Base-by-base conservation (phyloP, 2,888 invertebrate genomes). In the Habroteleia sp. region DNA sequence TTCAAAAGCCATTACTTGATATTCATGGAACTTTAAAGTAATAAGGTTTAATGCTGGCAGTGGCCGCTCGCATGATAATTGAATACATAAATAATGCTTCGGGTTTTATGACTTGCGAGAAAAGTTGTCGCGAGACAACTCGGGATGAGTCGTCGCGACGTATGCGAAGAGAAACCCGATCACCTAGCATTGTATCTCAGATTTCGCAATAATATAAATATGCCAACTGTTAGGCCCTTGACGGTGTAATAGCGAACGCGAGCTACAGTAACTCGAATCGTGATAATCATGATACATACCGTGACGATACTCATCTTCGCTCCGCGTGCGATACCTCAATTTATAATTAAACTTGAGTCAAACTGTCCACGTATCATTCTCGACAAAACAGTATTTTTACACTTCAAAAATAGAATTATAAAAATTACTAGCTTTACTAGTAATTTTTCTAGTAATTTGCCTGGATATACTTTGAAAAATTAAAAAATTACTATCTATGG, bases 151-250 rank as follows among this genome's bases (percentile, higher is more conserved):
- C 54, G 54, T 33, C 29, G 65, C 52, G 62, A 48, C 52, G 58
- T 48, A 58, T 66, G 35, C 58, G 66, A 46, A 58, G 37, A 58
- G 76, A 81, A 83, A 83, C 79, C 56, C 79, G 82, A 83, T 77
- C 81, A 72, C 44, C 41, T 56, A 48, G 77, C 79, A 81, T 82
- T 81, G 83, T 81, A 79, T 81, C 81, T 83, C 81, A 78, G 78
- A 81, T 83, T 83, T 81, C 83, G 79, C 79, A 81, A 82, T 83
- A 81, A 50, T 76, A 82, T 81, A 81, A 82, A 82, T 83, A 81
- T 75, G 78, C 66, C 69, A 66, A 46, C 58, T 63, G 60, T 58
- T 44, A 54, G 63, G 58, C 65, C 69, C 65, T 68, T 62, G 72
- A 65, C 60, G 60, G 20, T 69, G 74, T 56, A 72, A 77, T 63